A percentile compares a stretch with the other conserved stretches of the same genome.
phyloP scores from a whole-genome alignment of 2,797 vertebrate genomes.

The Coccyzus lansbergi region DNA sequence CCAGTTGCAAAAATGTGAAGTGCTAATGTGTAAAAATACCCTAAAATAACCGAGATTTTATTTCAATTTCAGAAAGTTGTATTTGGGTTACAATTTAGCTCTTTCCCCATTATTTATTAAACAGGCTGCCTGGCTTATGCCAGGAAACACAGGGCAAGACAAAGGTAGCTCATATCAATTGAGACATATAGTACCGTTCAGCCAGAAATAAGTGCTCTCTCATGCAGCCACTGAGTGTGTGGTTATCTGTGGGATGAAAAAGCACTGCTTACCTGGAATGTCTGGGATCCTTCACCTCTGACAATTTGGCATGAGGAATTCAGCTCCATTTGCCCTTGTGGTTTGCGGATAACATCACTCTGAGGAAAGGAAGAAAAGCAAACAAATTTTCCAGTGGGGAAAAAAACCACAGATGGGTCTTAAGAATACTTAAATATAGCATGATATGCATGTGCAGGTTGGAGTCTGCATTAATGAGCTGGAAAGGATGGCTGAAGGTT shows the following conservation, averaged over 20 bases:
- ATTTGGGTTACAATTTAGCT: not conserved
- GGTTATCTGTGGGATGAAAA: not conserved
- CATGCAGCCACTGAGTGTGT: not conserved
- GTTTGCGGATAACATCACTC: constrained; percentile 94
- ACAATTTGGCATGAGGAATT: constrained; percentile 89
- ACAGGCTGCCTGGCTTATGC: not conserved
- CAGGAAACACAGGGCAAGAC: not conserved
- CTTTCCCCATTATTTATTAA: not conserved
- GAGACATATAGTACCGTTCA: not conserved
- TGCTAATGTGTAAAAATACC: not conserved
- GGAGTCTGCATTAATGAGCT: not conserved
- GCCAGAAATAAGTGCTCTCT: not conserved
- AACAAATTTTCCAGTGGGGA: not conserved
- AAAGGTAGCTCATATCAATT: not conserved
- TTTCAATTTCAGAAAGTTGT: not conserved
- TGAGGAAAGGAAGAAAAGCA: constrained; percentile 66
- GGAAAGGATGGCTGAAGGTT: not conserved
- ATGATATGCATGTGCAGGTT: not conserved
- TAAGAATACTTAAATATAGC: not conserved
- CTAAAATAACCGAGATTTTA: not conserved
- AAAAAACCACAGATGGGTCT: not conserved
- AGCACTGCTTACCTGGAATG: constrained; percentile 85
- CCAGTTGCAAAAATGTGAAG: not conserved
- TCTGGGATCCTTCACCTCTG: constrained; percentile 90
- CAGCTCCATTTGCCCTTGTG: constrained; percentile 92